Evolutionary conservation across 2,888 invertebrate species (phyloP).

Genomic region (Synanthedon tipuliformis): DNA sequence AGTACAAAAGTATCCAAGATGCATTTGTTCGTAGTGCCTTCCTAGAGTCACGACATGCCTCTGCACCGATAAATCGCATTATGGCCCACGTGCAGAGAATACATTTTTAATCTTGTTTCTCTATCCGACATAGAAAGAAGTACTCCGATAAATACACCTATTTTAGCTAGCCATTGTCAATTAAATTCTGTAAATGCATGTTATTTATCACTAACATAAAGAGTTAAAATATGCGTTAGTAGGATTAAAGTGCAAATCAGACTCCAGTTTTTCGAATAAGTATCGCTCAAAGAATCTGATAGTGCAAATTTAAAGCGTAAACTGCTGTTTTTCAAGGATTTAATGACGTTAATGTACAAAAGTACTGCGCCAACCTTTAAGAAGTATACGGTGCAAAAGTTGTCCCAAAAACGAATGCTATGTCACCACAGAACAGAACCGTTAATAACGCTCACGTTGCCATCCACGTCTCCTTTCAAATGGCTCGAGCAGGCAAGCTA

Average conservation of each 20-base stretch:
- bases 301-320: too few species aligned
- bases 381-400: too few species aligned
- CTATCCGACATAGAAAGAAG: slow-evolving; percentile 40
- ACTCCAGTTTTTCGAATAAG: too few species aligned
- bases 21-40: slow-evolving; percentile 21
- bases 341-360: too few species aligned
- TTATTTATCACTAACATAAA: too few species aligned
- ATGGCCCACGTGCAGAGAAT: slow-evolving; percentile 64
- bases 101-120: slow-evolving; percentile 68
- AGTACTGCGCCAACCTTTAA: too few species aligned
- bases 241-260: too few species aligned
- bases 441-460: slow-evolving; percentile 55
- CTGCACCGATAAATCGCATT: slow-evolving; percentile 65
- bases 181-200: too few species aligned
- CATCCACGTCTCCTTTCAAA: slow-evolving; percentile 61
- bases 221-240: too few species aligned
- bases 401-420: not conserved
- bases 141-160: slow-evolving; percentile 9
- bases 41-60: slow-evolving; percentile 52
- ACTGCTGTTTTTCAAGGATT: too few species aligned
- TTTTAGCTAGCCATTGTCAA: too few species aligned
- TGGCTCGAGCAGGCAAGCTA: slow-evolving; percentile 57
- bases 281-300: too few species aligned
- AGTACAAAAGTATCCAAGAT: slow-evolving; percentile 36
- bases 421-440: slow-evolving; percentile 17